Evolutionary conservation across 2,113 vertebrate genomes (phyloP).

Genomic region (Pipra filicauda): DNA sequence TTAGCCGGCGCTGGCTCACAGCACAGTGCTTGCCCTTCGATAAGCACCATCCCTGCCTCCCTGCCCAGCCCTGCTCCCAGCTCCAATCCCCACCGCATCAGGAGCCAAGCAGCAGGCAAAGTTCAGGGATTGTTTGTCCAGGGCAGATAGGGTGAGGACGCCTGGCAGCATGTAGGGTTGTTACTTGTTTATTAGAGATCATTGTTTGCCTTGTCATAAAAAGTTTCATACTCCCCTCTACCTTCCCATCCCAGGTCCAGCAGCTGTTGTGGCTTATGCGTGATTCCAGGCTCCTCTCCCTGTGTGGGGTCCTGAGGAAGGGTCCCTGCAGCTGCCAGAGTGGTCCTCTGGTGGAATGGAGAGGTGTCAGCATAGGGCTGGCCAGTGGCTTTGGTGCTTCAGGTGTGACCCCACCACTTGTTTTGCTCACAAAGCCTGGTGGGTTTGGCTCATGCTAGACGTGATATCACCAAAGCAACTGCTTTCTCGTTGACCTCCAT

Average conservation of each 20-base stretch:
- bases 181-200: not conserved
- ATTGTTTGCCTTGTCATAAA: not conserved
- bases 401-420: not conserved
- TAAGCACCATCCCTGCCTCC: not conserved
- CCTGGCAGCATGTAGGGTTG: not conserved
- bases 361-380: not conserved
- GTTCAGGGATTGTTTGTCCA: constrained; percentile 45
- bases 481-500: not conserved
- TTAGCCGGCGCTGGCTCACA: not conserved
- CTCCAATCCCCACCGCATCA: rapidly evolving
- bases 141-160: not conserved
- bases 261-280: not conserved
- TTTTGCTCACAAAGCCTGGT: not conserved
- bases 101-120: constrained; percentile 7
- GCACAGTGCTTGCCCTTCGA: not conserved
- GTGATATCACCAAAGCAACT: not conserved
- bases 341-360: rapidly evolving
- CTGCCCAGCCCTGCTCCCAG: rapidly evolving
- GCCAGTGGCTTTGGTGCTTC: not conserved
- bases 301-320: not conserved
- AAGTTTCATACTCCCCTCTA: not conserved
- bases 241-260: not conserved
- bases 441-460: not conserved
- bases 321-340: not conserved
- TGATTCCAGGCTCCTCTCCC: rapidly evolving